Evolutionary conservation across 2,797 vertebrate genomes (phyloP).

Genomic region (Squalus acanthias): DNA sequence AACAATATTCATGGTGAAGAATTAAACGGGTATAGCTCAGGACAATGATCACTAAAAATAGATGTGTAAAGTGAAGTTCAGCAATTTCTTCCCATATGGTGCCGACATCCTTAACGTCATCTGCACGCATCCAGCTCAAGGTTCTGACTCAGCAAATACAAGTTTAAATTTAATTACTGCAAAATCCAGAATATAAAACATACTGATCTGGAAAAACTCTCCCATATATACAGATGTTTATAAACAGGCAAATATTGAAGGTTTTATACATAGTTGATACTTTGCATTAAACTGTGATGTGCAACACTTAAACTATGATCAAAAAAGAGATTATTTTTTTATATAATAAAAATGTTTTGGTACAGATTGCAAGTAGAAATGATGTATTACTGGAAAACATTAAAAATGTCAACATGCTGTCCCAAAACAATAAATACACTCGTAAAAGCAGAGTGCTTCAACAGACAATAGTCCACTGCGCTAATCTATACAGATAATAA

Average conservation of each 20-base stretch:
- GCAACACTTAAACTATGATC: background rate
- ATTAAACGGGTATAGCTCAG: background rate
- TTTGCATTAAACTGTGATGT: background rate
- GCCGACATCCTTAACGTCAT: background rate
- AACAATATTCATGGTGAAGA: background rate
- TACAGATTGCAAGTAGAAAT: background rate
- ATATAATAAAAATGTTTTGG: background rate
- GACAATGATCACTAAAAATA: background rate
- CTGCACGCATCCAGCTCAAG: background rate
- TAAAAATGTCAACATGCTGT: too few species aligned
- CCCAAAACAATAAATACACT: too few species aligned
- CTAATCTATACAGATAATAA: background rate
- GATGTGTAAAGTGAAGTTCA: background rate
- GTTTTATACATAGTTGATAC: background rate
- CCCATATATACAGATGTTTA: background rate
- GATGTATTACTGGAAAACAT: too few species aligned
- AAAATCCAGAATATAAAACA: conserved; percentile 3
- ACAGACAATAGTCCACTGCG: background rate
- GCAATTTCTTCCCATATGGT: background rate
- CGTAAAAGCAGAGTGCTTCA: too few species aligned
- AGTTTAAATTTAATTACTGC: background rate
- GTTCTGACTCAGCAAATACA: background rate
- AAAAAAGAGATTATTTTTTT: background rate
- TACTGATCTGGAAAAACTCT: background rate
- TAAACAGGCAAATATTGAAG: background rate